Evolutionary conservation across 2,113 vertebrate species (phyloP), one percentile per base, ranked within the genome.

Genomic region (Turnix velox): DNA sequence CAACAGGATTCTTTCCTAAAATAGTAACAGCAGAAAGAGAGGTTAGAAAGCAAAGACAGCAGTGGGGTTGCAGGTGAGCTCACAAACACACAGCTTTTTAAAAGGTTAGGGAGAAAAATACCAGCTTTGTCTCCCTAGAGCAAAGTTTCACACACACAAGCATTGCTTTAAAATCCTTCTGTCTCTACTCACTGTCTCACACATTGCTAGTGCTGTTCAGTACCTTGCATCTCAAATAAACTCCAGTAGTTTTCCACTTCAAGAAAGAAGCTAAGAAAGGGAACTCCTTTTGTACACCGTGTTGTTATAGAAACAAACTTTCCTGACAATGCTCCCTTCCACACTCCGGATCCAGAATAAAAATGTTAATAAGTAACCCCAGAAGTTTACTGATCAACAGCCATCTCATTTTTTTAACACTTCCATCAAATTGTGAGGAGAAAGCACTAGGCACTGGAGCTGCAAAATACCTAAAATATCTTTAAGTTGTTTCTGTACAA

Each of bases 241-340:
- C 18, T 57, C 80, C 43, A n/a, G 42, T 66, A 35, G 46, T 69
- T 91, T 94, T 92, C 46, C 59, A 80, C 63, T 81, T 85, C 16
- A 79, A 39, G 71, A 72, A 87, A 84, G 54, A 72, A 85, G 33
- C 25, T 68, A 55, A 73, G 69, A 57, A 78, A 78, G 49, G 33
- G 45, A 87, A 49, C 4, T 72, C 37, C 61, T 59, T 71, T 77
- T 78, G 61, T 46, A 63, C 30, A 82, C 13, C 0, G 0, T 52
- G 66, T 66, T 89, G 69, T 84, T 87, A 84, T 25, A 95, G 81
- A 92, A 93, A 91, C n/a, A 87, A 80, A 67, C 24, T 87, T 90
- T 81, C 18, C 19, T 65, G 31, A 57, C 14, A 51, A 19, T 31
- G 5, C 3, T n/a, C 40, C 23, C 16, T 84, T 72, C 61, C 18